phyloP scores from a whole-genome alignment of 2,888 invertebrate species.

The Dermolepida albohirtum region DNA sequence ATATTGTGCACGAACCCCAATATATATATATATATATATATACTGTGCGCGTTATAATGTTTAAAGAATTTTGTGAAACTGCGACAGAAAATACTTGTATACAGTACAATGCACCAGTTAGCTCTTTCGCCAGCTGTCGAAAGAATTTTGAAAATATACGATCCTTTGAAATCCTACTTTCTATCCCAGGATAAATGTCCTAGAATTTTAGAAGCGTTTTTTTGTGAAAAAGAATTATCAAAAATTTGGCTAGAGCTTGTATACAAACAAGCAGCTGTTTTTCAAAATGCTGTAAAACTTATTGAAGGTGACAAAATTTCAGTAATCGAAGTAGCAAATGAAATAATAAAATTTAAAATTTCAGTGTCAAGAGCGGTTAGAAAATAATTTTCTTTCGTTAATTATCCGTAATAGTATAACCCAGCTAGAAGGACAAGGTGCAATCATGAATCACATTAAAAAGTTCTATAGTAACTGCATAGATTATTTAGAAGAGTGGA shows the following conservation, averaged over 20 bases:
- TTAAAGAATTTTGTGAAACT: too few relatives aligned
- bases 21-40: conserved; percentile 55
- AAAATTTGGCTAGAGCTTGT: conserved; percentile 15
- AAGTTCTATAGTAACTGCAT: conserved; percentile 16
- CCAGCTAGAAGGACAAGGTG: conserved; percentile 21
- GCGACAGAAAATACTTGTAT: not conserved
- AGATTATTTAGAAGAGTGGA: conserved; percentile 19
- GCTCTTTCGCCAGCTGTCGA: conserved; percentile 11
- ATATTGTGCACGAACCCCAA: conserved; percentile 17
- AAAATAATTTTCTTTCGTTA: conserved; percentile 1
- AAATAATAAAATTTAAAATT: conserved; percentile 13
- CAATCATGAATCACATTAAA: conserved; percentile 16
- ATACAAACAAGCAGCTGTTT: conserved; percentile 15
- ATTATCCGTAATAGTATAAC: too few relatives aligned
- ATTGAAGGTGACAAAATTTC: conserved; percentile 25
- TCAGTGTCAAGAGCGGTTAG: conserved; percentile 7
- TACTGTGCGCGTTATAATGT: too few relatives aligned
- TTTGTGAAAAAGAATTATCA: conserved; percentile 18
- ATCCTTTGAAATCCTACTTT: too few relatives aligned
- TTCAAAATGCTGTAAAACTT: conserved; percentile 35
- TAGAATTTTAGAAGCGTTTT: conserved; percentile 15
- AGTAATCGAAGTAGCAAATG: conserved; percentile 8
- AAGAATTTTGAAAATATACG: too few relatives aligned
- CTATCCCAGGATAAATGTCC: conserved; percentile 28
- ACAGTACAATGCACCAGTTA: conserved; percentile 31